These are phyloP conservation scores for Cheilosia vulpina DNA, from an alignment of 2,888 invertebrate genomes.

Conservation along the genomic window DNA sequence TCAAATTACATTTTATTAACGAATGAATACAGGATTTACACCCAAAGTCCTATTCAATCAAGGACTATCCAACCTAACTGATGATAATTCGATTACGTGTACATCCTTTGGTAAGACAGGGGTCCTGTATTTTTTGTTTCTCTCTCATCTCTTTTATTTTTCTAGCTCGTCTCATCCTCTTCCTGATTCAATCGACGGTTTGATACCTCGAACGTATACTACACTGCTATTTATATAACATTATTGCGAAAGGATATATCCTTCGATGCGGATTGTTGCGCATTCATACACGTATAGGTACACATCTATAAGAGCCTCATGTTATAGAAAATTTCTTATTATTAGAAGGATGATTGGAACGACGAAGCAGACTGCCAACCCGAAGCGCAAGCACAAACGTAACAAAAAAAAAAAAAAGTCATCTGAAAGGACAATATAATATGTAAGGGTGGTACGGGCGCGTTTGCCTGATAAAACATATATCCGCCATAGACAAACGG, in stretches of 20 bases:
- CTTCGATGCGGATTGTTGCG: constrained; percentile 66
- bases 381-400: constrained; percentile 8
- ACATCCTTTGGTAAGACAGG: constrained; percentile 65
- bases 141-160: constrained; percentile 21
- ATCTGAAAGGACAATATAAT: constrained; percentile 65
- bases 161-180: constrained; percentile 49
- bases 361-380: constrained; percentile 39
- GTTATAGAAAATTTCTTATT: constrained; percentile 73
- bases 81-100: constrained; percentile 83
- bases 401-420: constrained; percentile 54
- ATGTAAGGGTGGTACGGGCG: constrained; percentile 36
- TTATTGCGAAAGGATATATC: constrained; percentile 61
- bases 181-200: constrained; percentile 71
- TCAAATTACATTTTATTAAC: constrained; percentile 76
- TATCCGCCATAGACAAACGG: constrained; percentile 65
- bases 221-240: constrained; percentile 42
- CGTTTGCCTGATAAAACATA: constrained; percentile 47
- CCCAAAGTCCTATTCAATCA: constrained; percentile 76
- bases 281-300: constrained; percentile 54
- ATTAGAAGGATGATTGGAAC: constrained; percentile 73
- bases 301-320: constrained; percentile 9
- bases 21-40: constrained; percentile 75
- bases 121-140: constrained; percentile 44
- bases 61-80: constrained; percentile 77
- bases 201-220: constrained; percentile 66